Percentiles rank a stretch among this genome's conserved stretches.
phyloP scores from a whole-genome alignment of 2,113 vertebrate species.

The Sinocyclocheilus grahami region DNA sequence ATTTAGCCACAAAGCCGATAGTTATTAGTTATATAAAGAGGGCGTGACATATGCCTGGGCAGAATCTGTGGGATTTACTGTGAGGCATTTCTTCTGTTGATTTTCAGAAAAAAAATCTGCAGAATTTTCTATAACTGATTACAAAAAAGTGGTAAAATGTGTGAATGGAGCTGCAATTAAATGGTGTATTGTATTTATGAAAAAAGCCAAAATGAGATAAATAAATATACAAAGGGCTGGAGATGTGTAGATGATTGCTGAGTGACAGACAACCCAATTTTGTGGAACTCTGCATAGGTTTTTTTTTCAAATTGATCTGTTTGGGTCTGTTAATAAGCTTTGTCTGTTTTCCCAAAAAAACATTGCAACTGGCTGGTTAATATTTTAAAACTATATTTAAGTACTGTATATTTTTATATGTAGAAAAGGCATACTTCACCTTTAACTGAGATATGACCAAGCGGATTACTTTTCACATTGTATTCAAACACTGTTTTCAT shows the following conservation, averaged over 20 bases:
- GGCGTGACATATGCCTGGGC: background rate
- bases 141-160: background rate
- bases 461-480: slow-evolving; percentile 20
- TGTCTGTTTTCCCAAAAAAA: background rate
- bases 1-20: background rate
- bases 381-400: background rate
- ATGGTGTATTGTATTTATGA: background rate
- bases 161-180: background rate
- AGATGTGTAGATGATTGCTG: background rate
- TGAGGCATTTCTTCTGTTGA: background rate
- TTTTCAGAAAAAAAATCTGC: background rate
- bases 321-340: background rate
- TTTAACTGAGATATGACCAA: background rate
- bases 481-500: slow-evolving; percentile 42
- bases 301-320: background rate
- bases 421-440: background rate
- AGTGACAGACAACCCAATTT: background rate
- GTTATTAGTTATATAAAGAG: slow-evolving; percentile 10
- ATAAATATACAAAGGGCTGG: background rate
- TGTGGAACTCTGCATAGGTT: background rate
- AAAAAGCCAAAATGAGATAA: background rate
- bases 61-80: background rate
- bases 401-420: background rate
- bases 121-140: background rate
- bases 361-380: background rate